Percentiles rank a stretch among this genome's conserved stretches.
Evolutionary conservation across 2,113 vertebrate genomes (phyloP).

Genomic region (Corythornis vintsioides): DNA sequence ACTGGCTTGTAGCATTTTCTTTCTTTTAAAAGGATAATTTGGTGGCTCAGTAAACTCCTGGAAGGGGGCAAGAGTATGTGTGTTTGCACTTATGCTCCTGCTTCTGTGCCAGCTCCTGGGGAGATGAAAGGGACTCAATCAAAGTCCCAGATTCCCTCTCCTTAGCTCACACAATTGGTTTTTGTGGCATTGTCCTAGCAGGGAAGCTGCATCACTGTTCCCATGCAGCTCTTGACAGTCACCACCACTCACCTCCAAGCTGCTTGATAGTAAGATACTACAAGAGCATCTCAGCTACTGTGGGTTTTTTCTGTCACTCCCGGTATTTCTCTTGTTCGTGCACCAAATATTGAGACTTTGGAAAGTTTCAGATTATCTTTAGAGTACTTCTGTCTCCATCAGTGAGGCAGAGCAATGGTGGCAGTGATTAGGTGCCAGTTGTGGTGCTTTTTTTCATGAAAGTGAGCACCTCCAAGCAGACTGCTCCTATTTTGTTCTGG

Average conservation of each 20-base stretch:
- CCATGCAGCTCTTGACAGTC: background rate
- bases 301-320: background rate
- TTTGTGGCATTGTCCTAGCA: background rate
- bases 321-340: background rate
- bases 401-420: background rate
- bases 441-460: background rate
- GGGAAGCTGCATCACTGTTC: background rate
- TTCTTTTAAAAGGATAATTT: conserved; percentile 8
- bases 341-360: background rate
- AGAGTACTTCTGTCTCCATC: background rate
- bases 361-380: background rate
- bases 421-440: background rate
- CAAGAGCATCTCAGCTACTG: background rate
- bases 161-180: background rate
- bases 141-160: background rate
- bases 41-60: background rate
- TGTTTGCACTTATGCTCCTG: background rate
- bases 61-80: background rate
- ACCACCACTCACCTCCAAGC: fast-evolving
- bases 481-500: background rate
- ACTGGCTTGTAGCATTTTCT: background rate
- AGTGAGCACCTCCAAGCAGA: background rate
- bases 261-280: background rate
- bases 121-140: background rate
- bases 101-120: background rate